Evolutionary conservation across 1,140 invertebrate genomes (phyloP).

Genomic region (Battus philenor): DNA sequence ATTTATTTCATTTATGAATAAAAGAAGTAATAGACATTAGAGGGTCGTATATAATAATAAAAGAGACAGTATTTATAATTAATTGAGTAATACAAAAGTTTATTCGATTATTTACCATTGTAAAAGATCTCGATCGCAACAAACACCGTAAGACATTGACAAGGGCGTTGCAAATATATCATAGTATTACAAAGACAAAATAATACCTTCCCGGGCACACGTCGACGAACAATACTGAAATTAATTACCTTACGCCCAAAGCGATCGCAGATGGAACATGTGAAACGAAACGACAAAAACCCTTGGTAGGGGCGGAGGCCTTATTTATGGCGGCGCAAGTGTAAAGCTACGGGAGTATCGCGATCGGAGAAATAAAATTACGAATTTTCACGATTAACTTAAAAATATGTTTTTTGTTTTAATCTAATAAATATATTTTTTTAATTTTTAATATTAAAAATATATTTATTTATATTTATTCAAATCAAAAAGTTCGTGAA

Average conservation of each 20-base stretch:
- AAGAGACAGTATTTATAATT: too few relatives aligned
- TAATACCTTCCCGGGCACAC: constrained; percentile 21
- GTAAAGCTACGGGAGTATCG: not conserved
- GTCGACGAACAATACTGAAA: constrained; percentile 31
- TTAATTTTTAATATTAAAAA: too few relatives aligned
- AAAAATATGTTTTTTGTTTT: too few relatives aligned
- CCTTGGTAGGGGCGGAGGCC: constrained; percentile 11
- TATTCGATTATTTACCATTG: too few relatives aligned
- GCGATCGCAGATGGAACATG: constrained; percentile 24
- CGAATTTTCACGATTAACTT: too few relatives aligned
- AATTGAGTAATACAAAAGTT: too few relatives aligned
- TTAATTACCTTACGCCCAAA: constrained; percentile 37
- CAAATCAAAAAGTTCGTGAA: too few relatives aligned
- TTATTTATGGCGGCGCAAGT: constrained; percentile 7
- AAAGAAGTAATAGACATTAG: too few relatives aligned
- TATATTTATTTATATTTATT: too few relatives aligned
- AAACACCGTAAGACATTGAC: constrained; percentile 16
- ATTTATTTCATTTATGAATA: too few relatives aligned
- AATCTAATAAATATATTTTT: too few relatives aligned
- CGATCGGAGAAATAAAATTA: not conserved
- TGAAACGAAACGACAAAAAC: constrained; percentile 25
- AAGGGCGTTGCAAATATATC: constrained; percentile 18
- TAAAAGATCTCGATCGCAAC: not conserved
- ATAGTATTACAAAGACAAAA: constrained; percentile 22
- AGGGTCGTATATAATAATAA: too few relatives aligned